Evolutionary conservation across 1,140 invertebrate genomes (phyloP).

Genomic region (Drosophila seguyi): DNA sequence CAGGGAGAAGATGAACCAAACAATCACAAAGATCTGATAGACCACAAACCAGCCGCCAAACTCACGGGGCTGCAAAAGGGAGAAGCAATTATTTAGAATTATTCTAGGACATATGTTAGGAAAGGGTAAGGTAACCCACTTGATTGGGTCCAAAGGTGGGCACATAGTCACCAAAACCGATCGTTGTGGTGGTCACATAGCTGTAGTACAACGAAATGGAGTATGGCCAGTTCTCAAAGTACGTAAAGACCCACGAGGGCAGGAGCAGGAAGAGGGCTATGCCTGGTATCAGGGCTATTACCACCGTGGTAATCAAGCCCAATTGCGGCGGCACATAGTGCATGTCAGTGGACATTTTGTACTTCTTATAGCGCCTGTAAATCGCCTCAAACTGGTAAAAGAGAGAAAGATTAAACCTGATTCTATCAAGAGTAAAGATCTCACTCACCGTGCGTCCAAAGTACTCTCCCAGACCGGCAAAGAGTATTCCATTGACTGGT

Average conservation of each 20-base stretch:
- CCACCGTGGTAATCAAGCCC: conserved; percentile 90
- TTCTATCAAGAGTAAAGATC: accelerated
- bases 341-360: conserved; percentile 87
- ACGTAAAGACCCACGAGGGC: conserved; percentile 94
- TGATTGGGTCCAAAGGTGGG: conserved; percentile 86
- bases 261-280: conserved; percentile 96
- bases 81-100: background rate
- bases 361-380: conserved; percentile 91
- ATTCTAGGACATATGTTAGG: too few relatives aligned
- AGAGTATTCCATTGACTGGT: conserved; percentile 95
- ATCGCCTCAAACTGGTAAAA: conserved; percentile 88
- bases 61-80: conserved; percentile 56
- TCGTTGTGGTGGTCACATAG: conserved; percentile 96
- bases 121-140: conserved; percentile 86
- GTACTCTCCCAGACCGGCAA: conserved; percentile 92
- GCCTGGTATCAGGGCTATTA: conserved; percentile 93
- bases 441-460: conserved; percentile 90
- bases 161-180: conserved; percentile 97
- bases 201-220: conserved; percentile 96
- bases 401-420: background rate
- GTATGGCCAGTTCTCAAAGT: conserved; percentile 95
- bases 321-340: conserved; percentile 89
- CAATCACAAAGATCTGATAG: conserved; percentile 84
- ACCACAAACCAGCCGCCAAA: conserved; percentile 84
- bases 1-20: conserved; percentile 96